These are phyloP conservation scores for Nannobrachium achirus DNA, from an alignment of 2,113 vertebrate species.

Conservation along the genomic window DNA sequence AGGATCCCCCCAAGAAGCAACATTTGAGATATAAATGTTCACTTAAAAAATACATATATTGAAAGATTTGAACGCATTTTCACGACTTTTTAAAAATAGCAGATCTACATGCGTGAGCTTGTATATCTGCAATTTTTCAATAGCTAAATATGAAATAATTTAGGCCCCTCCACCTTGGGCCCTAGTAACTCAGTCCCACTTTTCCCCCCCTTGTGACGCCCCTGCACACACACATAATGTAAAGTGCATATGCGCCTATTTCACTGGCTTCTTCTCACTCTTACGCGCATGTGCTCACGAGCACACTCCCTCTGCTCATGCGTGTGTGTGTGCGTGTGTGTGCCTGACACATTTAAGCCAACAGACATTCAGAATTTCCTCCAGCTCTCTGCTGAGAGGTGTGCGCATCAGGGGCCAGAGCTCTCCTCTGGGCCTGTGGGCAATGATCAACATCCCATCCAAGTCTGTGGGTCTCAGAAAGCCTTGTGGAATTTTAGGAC, in stretches of 20 bases:
- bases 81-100: too few relatives aligned
- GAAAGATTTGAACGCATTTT: too few relatives aligned
- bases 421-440: background rate
- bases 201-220: too few relatives aligned
- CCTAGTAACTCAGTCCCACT: too few relatives aligned
- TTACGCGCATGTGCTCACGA: background rate
- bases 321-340: background rate
- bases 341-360: conserved; percentile 24
- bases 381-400: conserved; percentile 2
- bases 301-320: conserved; percentile 13
- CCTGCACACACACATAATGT: conserved; percentile 37
- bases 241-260: conserved; percentile 34
- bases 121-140: too few relatives aligned
- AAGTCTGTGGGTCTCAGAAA: conserved; percentile 37
- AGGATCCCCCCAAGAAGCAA: too few relatives aligned
- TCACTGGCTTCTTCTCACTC: conserved; percentile 35
- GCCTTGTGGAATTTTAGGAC: conserved; percentile 52
- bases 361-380: conserved; percentile 44
- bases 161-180: too few relatives aligned
- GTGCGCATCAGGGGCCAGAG: conserved; percentile 30
- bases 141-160: too few relatives aligned
- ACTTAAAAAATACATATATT: too few relatives aligned
- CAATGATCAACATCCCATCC: conserved; percentile 36
- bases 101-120: too few relatives aligned
- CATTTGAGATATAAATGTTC: too few relatives aligned